Evolutionary conservation across 1,140 invertebrate species (phyloP).

Genomic region (Ditylenchus dipsaci): DNA sequence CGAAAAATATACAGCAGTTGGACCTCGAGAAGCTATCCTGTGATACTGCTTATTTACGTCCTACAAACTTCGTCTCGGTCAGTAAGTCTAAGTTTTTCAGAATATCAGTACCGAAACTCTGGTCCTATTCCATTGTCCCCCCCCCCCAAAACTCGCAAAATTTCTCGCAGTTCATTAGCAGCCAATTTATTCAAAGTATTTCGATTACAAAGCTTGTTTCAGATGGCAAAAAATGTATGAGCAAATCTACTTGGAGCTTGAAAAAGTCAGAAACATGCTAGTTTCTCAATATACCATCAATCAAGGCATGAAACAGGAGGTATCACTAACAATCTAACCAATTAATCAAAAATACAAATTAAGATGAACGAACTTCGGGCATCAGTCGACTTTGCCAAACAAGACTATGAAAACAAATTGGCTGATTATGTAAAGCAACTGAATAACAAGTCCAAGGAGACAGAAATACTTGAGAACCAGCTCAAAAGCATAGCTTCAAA

Average conservation of each 20-base stretch:
- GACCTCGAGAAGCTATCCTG: too few species aligned
- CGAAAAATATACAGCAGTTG: too few species aligned
- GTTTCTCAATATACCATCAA: slow-evolving; percentile 51
- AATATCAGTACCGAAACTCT: too few species aligned
- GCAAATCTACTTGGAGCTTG: slow-evolving; percentile 50
- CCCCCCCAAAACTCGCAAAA: too few species aligned
- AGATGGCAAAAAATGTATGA: slow-evolving; percentile 57
- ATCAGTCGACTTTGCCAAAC: slow-evolving; percentile 7
- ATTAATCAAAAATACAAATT: too few species aligned
- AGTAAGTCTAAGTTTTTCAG: too few species aligned
- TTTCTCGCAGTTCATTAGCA: too few species aligned
- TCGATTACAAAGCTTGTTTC: slow-evolving; percentile 15
- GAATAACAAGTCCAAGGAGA: slow-evolving; percentile 9
- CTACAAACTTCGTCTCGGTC: too few species aligned
- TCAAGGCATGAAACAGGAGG: slow-evolving; percentile 43
- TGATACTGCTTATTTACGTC: too few species aligned
- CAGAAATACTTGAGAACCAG: slow-evolving; percentile 41
- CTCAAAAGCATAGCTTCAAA: slow-evolving; percentile 19
- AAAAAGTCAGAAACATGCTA: slow-evolving; percentile 49
- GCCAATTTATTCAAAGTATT: too few species aligned
- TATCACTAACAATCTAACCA: not conserved
- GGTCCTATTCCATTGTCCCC: too few species aligned
- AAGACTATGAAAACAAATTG: slow-evolving; percentile 46
- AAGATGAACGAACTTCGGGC: not conserved
- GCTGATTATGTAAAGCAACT: slow-evolving; percentile 34